Conservation (phyloP, 1,140 invertebrate species). For the Diuraphis noxia region DNA sequence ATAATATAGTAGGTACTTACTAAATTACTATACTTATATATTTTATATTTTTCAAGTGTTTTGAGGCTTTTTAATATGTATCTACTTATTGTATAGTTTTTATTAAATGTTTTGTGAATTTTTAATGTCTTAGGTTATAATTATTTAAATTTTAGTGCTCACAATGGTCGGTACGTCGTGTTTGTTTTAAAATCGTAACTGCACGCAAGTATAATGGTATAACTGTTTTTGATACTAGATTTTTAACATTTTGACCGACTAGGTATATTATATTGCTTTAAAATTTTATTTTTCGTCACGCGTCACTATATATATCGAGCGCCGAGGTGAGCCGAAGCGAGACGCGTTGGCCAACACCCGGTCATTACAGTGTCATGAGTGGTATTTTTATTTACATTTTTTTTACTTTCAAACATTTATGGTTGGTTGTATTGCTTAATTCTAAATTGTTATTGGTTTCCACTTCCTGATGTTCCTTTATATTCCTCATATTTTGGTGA, state of each 20-base stretch:
- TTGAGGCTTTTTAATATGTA: neutral
- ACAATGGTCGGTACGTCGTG: neutral
- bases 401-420: slow-evolving; percentile 9
- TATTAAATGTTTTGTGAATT: neutral
- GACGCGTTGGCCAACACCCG: neutral
- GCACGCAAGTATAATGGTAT: neutral
- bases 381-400: no score
- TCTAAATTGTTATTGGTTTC: neutral
- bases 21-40: neutral
- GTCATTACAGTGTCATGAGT: neutral
- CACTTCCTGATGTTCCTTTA: neutral
- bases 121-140: neutral
- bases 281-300: neutral
- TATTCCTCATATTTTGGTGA: neutral
- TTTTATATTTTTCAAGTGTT: neutral
- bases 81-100: neutral
- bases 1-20: neutral
- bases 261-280: neutral
- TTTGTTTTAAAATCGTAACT: neutral
- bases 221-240: neutral
- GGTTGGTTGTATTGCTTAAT: neutral
- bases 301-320: neutral
- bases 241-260: neutral
- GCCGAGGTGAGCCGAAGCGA: neutral
- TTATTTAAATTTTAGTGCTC: neutral